phyloP scores from a whole-genome alignment of 2,888 invertebrate species.

The Chymomyza fuscimana region DNA sequence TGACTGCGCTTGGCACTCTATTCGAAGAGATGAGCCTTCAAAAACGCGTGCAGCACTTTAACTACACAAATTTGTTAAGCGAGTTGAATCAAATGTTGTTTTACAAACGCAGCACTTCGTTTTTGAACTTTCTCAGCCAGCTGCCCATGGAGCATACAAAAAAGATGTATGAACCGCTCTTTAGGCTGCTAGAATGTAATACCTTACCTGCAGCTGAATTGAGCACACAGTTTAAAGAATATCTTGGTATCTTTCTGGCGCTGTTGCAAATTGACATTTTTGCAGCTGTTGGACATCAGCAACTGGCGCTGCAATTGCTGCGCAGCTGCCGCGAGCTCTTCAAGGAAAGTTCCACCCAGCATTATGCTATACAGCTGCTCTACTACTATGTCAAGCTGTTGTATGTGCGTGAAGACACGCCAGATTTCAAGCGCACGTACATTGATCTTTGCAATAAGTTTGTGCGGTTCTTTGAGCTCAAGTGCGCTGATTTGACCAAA shows the following conservation, averaged over 20 bases:
- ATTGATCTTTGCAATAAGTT: constrained; percentile 61
- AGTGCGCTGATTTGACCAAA: constrained; percentile 19
- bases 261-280: constrained; percentile 57
- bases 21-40: constrained; percentile 52
- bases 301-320: constrained; percentile 54
- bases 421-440: constrained; percentile 53
- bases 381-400: constrained; percentile 72
- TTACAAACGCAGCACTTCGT: constrained; percentile 36
- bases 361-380: constrained; percentile 56
- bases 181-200: constrained; percentile 34
- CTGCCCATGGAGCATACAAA: constrained; percentile 32
- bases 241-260: constrained; percentile 47
- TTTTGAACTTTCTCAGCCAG: constrained; percentile 44
- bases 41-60: constrained; percentile 32
- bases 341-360: constrained; percentile 46
- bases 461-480: constrained; percentile 52
- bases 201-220: constrained; percentile 19
- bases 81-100: constrained; percentile 51
- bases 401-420: constrained; percentile 32
- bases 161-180: constrained; percentile 44
- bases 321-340: constrained; percentile 60
- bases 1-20: constrained; percentile 50
- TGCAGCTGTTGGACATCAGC: constrained; percentile 38
- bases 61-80: constrained; percentile 44
- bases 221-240: constrained; percentile 42